Percentiles rank a stretch among this genome's conserved stretches.
Conservation (phyloP, 2,113 vertebrate genomes). For the Zonotrichia leucophrys region DNA sequence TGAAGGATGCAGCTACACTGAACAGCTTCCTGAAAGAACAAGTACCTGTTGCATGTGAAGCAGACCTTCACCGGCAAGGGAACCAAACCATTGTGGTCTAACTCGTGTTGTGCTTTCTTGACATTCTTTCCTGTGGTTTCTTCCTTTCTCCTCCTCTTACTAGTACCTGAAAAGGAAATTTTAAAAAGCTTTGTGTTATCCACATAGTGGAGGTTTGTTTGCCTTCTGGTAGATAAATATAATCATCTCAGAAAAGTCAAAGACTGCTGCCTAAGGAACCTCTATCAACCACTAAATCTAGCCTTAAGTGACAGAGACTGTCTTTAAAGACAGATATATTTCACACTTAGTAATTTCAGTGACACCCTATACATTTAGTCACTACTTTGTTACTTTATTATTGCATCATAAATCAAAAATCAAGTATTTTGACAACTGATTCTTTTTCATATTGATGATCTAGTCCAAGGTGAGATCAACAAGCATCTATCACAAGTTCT, state of each 20-base stretch:
- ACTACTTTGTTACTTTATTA: not conserved
- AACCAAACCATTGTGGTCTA: constrained; percentile 94
- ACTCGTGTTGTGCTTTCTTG: constrained; percentile 92
- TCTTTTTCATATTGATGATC: not conserved
- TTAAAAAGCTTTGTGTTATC: not conserved
- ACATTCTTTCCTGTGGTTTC: constrained; percentile 92
- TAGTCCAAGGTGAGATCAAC: not conserved
- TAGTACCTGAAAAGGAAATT: constrained; percentile 85
- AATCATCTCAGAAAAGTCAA: not conserved
- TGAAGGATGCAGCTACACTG: not conserved
- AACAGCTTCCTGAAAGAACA: not conserved
- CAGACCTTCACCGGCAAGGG: constrained; percentile 96
- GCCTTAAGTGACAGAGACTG: not conserved
- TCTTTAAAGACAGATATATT: not conserved
- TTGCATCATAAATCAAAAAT: not conserved
- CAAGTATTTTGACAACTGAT: not conserved
- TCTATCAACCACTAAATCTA: not conserved
- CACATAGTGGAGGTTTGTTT: not conserved
- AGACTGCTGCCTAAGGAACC: not conserved
- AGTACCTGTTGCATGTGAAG: constrained; percentile 94
- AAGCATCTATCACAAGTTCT: not conserved
- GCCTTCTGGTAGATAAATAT: not conserved
- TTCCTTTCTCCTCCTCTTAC: constrained; percentile 94
- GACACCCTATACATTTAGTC: not conserved
- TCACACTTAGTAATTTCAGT: not conserved